These are phyloP conservation scores for Eremophila alpestris DNA, from an alignment of 2,797 vertebrate genomes.

Conservation along the genomic window DNA sequence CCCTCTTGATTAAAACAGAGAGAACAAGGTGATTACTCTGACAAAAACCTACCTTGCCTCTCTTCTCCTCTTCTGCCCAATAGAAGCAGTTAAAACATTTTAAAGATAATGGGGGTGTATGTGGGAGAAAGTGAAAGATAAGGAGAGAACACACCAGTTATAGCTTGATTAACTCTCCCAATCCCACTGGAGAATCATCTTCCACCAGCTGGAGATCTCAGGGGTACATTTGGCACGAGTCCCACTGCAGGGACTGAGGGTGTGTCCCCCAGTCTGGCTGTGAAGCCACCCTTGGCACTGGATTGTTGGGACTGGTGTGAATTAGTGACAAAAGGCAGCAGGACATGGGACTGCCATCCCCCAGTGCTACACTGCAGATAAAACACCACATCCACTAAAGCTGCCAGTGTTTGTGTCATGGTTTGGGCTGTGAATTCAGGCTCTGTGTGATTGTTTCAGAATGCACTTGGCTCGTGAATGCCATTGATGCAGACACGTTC, in stretches of 20 bases:
- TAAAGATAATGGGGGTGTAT: not conserved
- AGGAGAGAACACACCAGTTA: not conserved
- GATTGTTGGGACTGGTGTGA: not conserved
- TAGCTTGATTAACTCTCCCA: not conserved
- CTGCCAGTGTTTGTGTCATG: not conserved
- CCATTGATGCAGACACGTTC: not conserved
- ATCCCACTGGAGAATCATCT: not conserved
- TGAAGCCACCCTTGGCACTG: not conserved
- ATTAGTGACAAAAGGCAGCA: not conserved
- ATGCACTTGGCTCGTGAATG: not conserved
- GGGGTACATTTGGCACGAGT: not conserved
- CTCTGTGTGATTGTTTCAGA: not conserved
- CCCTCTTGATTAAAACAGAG: not conserved
- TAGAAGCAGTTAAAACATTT: not conserved
- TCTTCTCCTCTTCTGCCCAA: not conserved
- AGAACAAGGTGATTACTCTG: not conserved
- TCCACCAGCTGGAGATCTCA: not conserved
- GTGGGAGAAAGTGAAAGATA: constrained; percentile 27
- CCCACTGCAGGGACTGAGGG: not conserved
- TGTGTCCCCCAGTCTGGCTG: not conserved
- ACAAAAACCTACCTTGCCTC: not conserved
- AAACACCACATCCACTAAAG: not conserved
- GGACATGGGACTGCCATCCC: not conserved
- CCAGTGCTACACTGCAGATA: not conserved
- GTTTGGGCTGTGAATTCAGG: constrained; percentile 4